phyloP scores from a whole-genome alignment of 2,888 invertebrate genomes.

The Apeira syringaria region DNA sequence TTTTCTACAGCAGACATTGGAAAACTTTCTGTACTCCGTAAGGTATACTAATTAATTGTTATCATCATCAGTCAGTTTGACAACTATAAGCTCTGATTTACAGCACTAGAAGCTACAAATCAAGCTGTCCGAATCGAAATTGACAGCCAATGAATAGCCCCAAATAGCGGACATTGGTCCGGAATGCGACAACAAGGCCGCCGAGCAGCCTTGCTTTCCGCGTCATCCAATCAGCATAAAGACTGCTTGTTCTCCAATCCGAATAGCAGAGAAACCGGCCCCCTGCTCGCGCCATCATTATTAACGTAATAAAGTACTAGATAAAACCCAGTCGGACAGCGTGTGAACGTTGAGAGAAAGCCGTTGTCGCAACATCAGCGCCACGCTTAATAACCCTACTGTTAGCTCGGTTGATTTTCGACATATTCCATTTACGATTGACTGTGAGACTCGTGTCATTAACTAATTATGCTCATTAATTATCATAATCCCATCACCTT shows the following conservation, averaged over 20 bases:
- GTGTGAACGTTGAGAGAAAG: conserved; percentile 80
- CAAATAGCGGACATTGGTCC: conserved; percentile 59
- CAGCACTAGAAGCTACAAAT: conserved; percentile 44
- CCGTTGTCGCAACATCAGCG: conserved; percentile 72
- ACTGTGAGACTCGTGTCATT: conserved; percentile 48
- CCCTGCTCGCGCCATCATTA: conserved; percentile 70
- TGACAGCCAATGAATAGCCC: conserved; percentile 63
- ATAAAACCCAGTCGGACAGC: conserved; percentile 78
- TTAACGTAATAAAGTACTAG: conserved; percentile 79
- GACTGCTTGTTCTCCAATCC: conserved; percentile 64
- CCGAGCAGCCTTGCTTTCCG: conserved; percentile 75
- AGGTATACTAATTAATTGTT: conserved; percentile 26
- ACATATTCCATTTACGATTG: conserved; percentile 48
- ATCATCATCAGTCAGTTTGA: conserved; percentile 30
- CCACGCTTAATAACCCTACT: conserved; percentile 59
- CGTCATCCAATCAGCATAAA: conserved; percentile 75
- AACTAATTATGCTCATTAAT: conserved; percentile 49
- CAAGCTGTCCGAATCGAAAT: conserved; percentile 47
- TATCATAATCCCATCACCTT: conserved; percentile 47
- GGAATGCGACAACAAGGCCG: conserved; percentile 77
- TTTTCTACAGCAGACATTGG: no score
- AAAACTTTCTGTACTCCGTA: no score
- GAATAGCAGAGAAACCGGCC: conserved; percentile 72
- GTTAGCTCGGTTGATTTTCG: conserved; percentile 52
- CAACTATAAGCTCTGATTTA: conserved; percentile 33